These are phyloP conservation scores for Brachionus asplanchnoidis DNA, from an alignment of 1,140 invertebrate genomes.

Conservation along the genomic window DNA sequence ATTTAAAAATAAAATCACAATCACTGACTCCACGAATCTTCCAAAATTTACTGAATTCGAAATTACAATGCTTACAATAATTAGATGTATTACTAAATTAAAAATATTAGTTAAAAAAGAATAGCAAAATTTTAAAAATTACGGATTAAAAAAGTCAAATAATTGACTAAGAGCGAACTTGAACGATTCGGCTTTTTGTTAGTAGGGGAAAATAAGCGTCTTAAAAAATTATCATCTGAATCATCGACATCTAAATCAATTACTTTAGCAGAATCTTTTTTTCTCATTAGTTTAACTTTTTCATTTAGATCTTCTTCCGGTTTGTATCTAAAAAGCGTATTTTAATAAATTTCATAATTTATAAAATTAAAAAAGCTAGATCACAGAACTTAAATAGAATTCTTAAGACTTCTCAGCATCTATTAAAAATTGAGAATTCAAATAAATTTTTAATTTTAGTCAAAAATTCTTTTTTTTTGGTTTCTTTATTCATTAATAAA, in stretches of 20 bases:
- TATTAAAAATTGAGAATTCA: too few species aligned
- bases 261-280: background rate
- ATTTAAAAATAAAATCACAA: conserved; percentile 42
- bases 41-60: background rate
- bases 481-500: too few species aligned
- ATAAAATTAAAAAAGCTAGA: too few species aligned
- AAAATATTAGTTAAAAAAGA: background rate
- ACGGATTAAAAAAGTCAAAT: background rate
- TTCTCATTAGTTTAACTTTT: background rate
- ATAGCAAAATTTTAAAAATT: background rate
- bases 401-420: too few species aligned
- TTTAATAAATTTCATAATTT: background rate
- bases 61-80: background rate
- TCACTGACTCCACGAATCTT: background rate
- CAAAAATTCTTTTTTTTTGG: too few species aligned
- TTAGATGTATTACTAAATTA: background rate
- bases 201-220: background rate
- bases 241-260: background rate
- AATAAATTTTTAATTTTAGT: too few species aligned
- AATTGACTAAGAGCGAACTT: background rate
- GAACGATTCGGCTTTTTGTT: background rate
- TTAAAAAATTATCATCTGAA: background rate
- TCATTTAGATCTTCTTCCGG: background rate
- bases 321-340: background rate
- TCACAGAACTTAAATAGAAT: too few species aligned